Conservation (phyloP, 2,888 invertebrate species). For the Byasa hedistus region DNA sequence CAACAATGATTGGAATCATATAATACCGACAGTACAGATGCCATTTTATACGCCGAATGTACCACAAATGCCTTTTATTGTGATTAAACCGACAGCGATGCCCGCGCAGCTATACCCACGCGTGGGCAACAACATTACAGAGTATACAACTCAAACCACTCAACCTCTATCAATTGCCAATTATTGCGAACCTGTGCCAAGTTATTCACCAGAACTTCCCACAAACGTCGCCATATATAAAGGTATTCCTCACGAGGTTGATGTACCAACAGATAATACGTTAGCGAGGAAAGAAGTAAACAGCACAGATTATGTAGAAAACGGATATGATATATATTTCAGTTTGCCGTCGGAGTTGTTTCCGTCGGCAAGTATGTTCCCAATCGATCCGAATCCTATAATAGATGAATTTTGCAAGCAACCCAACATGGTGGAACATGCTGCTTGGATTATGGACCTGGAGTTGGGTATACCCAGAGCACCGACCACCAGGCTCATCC, state of each 20-base stretch:
- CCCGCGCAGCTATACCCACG: slow-evolving; percentile 37
- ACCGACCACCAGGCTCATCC: slow-evolving; percentile 49
- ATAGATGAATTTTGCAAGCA: slow-evolving; percentile 61
- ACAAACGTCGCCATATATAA: background rate
- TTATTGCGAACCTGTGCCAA: slow-evolving; percentile 12
- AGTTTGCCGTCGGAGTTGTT: slow-evolving; percentile 54
- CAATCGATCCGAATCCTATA: slow-evolving; percentile 56
- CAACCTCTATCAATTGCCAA: slow-evolving; percentile 22
- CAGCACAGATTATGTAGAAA: slow-evolving; percentile 27
- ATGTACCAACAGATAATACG: background rate
- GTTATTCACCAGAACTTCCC: slow-evolving; percentile 8
- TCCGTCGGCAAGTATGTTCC: slow-evolving; percentile 50
- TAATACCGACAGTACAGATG: slow-evolving; percentile 33
- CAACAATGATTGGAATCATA: slow-evolving; percentile 39
- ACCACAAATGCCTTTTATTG: slow-evolving; percentile 35
- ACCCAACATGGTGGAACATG: slow-evolving; percentile 42
- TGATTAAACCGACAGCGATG: slow-evolving; percentile 35
- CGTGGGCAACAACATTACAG: slow-evolving; percentile 30
- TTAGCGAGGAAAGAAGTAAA: slow-evolving; percentile 5
- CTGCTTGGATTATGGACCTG: slow-evolving; percentile 59
- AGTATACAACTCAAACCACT: slow-evolving; percentile 23
- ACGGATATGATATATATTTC: slow-evolving; percentile 49
- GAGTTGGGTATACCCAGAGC: slow-evolving; percentile 57
- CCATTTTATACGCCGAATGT: slow-evolving; percentile 33
- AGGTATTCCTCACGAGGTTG: background rate